Evolutionary conservation across 2,797 vertebrate species (phyloP).

Genomic region (Gallinago stenura): DNA sequence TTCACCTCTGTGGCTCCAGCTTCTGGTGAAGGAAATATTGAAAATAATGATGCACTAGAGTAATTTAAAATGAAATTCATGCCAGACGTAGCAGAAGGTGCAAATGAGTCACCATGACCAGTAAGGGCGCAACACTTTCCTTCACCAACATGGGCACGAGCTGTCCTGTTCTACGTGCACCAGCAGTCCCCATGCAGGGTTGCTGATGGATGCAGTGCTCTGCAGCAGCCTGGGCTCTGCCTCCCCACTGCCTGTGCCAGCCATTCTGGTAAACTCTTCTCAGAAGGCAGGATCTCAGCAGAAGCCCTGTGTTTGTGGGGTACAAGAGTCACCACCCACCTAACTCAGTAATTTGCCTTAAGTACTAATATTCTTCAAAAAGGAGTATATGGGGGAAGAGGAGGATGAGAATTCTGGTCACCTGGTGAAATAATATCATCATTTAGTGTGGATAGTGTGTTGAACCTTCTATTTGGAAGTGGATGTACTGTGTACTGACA

Average conservation of each 20-base stretch:
- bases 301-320: not conserved
- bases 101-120: slow-evolving; percentile 21
- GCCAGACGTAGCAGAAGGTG: slow-evolving; percentile 35
- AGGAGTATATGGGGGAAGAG: not conserved
- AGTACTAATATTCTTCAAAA: not conserved
- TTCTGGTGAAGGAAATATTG: slow-evolving; percentile 22
- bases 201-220: not conserved
- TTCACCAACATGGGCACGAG: fast-evolving
- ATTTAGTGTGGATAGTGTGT: not conserved
- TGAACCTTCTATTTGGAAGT: not conserved
- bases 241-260: not conserved
- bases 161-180: not conserved
- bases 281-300: slow-evolving; percentile 32
- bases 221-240: slow-evolving; percentile 4
- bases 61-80: slow-evolving; percentile 26
- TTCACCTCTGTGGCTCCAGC: not conserved
- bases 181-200: not conserved
- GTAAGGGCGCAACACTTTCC: not conserved
- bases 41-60: slow-evolving; percentile 4
- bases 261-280: slow-evolving; percentile 23
- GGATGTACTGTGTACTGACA: not conserved
- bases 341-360: not conserved
- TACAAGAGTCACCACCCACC: not conserved
- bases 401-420: not conserved
- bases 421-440: not conserved